Base-by-base conservation (phyloP, 2,888 invertebrate species). In the Himalopsyche tibetana region DNA sequence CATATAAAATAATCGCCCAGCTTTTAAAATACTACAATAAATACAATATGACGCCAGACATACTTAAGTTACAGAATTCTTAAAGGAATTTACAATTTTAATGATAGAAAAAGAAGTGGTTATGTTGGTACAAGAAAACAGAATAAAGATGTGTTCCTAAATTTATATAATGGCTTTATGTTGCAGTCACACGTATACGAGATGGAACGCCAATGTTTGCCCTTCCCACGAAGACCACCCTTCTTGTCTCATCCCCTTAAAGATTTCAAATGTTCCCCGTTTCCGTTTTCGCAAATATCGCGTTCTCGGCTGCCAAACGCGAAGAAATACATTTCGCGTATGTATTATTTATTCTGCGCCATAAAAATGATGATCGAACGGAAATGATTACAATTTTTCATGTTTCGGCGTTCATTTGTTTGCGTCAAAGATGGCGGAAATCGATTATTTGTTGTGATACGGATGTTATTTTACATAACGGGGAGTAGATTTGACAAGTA, bases 301-400 rank as follows among this genome's bases (percentile, higher is more conserved):
- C 80, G 80, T 80, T 45, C 45, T 51, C 80, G 40, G 80, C 38
- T 74, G 74, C 74, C 74, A 74, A 74, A 36, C 74, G 74, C 74
- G 28, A 74, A 74, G 74, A 74, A 74, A 74, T 74, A 74, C 74
- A 74, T 74, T 74, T 63, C 63, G 63, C 63, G 74, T 36, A 74
- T 74, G 74, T 74, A 74, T 74, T 74, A 74, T 74, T 74, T 74
- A 74, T 74, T 74, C 74, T 36, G 74, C 74, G 74, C 74, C 74
- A 74, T 74, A 74, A 74, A 74, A 74, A 74, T 74, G 74, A 74
- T 74, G 74, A 74, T 74, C 74, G 74, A 74, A 74, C 74, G 84
- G 84, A 81, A 81, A 84, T 56, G 45, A 84, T 84, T 55, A 84
- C 84, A 42, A 84, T 84, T 45, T 84, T 81, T 84, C 84, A 84